These are phyloP conservation scores for Pissodes strobi DNA, from an alignment of 1,140 invertebrate species.

Conservation along the genomic window DNA sequence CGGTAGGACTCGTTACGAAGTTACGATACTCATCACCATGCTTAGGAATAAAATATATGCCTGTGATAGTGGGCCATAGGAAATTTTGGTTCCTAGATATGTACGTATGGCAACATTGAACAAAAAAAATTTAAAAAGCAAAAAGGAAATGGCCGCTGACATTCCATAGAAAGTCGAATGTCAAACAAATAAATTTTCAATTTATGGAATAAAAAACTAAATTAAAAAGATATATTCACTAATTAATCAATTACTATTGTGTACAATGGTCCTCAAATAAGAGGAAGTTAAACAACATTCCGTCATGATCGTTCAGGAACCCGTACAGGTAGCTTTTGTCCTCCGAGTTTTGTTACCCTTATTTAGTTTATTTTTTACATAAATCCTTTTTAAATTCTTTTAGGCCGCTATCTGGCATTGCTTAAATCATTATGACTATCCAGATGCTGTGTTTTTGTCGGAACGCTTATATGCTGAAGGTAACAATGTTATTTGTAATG, in stretches of 20 bases:
- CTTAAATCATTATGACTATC: slow-evolving; percentile 94
- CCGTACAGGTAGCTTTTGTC: slow-evolving; percentile 88
- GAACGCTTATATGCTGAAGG: slow-evolving; percentile 95
- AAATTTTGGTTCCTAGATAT: too few species aligned
- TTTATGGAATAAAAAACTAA: slow-evolving; percentile 23
- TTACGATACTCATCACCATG: too few species aligned
- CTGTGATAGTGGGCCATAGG: too few species aligned
- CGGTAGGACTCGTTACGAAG: too few species aligned
- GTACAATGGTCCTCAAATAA: slow-evolving; percentile 19
- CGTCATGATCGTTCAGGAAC: slow-evolving; percentile 83
- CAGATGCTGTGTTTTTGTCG: slow-evolving; percentile 95
- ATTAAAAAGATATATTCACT: slow-evolving; percentile 4
- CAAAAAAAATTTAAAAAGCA: background rate
- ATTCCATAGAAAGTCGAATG: slow-evolving; percentile 19
- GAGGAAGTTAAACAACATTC: slow-evolving; percentile 3
- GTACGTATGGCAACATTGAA: too few species aligned
- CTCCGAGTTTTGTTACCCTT: slow-evolving; percentile 42
- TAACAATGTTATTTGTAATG: slow-evolving; percentile 54
- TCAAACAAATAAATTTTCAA: slow-evolving; percentile 37
- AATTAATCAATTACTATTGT: slow-evolving; percentile 4
- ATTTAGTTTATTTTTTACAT: slow-evolving; percentile 39
- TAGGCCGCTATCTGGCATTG: slow-evolving; percentile 97
- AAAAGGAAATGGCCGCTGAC: slow-evolving; percentile 39
- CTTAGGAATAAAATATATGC: too few species aligned
- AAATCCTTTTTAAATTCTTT: slow-evolving; percentile 52